Percentiles rank a stretch among this genome's conserved stretches.
These are phyloP conservation scores for Melanostoma mellinum DNA, from an alignment of 2,888 invertebrate genomes.

Conservation along the genomic window DNA sequence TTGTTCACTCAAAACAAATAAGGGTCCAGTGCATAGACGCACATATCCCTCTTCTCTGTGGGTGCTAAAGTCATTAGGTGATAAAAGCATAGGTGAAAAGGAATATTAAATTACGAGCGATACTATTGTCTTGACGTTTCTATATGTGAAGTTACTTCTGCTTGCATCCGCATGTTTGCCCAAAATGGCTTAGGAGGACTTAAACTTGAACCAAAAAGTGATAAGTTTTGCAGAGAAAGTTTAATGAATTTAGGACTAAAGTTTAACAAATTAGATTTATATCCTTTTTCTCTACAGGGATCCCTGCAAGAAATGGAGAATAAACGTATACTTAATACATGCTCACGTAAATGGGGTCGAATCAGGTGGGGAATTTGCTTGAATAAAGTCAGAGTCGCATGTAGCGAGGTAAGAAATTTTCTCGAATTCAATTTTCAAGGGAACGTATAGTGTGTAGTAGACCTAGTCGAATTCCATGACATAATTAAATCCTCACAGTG, in stretches of 20 bases:
- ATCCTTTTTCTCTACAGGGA: constrained; percentile 37
- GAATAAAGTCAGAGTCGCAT: neutral
- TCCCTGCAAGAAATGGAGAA: constrained; percentile 2
- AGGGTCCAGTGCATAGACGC: constrained; percentile 47
- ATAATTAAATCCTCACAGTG: constrained; percentile 82
- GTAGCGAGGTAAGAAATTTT: neutral
- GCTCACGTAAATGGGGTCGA: constrained; percentile 10
- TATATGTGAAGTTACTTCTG: constrained; percentile 37
- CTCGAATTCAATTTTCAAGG: constrained; percentile 43
- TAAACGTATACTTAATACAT: neutral
- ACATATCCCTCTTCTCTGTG: constrained; percentile 52
- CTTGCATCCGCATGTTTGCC: constrained; percentile 47
- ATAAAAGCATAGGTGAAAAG: constrained; percentile 72
- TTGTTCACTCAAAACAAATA: constrained; percentile 64
- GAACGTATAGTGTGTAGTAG: neutral
- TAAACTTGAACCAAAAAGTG: constrained; percentile 38
- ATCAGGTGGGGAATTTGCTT: constrained; percentile 39
- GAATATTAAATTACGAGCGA: constrained; percentile 70
- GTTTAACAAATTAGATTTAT: constrained; percentile 69
- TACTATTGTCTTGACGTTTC: constrained; percentile 49
- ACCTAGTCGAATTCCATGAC: constrained; percentile 63
- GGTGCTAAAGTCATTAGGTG: constrained; percentile 71
- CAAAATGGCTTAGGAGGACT: constrained; percentile 55
- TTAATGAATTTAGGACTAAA: constrained; percentile 70
- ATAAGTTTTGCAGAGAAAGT: constrained; percentile 52